Base-by-base conservation (phyloP, 2,797 vertebrate genomes). In the Percopsis omiscomaycus region DNA sequence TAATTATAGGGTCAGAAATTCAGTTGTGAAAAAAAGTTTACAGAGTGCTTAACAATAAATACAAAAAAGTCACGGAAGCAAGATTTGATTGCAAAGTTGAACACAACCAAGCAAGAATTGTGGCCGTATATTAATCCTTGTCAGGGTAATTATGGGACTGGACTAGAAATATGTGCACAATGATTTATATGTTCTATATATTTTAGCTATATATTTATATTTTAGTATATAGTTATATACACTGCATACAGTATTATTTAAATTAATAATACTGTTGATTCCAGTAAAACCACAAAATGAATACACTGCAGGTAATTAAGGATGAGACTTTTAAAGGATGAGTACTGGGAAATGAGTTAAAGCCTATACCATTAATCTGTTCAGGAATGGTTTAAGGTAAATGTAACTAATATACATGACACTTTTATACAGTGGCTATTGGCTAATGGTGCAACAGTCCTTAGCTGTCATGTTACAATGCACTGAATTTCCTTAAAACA, bases 341-440 rank as follows among this genome's bases (percentile, higher is more conserved):
- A 16, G 42, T 3, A 56, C 48, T 32, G 28, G 46, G 13, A 52
- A 30, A 42, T 44, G 10, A 22, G 4, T 51, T 1, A 37, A 61
- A 5, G 12, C 29, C 2, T 47, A 22, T 54, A 42, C 37, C 45
- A 16, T 62, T 53, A 37, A 50, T 27, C 32, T 55, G 59, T 59
- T 67, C 42, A 69, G 57, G 47, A 67, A 53, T 58, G 28, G 59
- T 28, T 61, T 4, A 72, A 68, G 55, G 45, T 22, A 64, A 67
- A 68, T 78, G 64, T 70, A 77, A 66, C 64, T 55, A 22, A 22
- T n/a, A 58, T 58, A 69, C 3, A 1, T 55, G 57, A 61, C 78
- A 73, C 72, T 83, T 74, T 82, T 84, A 75, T 84, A 81, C 80
- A 82, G 78, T 85, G 80, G 51, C 55, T 68, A 59, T 61, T 16